phyloP scores from a whole-genome alignment of 2,113 vertebrate genomes.

The Rostratula benghalensis region DNA sequence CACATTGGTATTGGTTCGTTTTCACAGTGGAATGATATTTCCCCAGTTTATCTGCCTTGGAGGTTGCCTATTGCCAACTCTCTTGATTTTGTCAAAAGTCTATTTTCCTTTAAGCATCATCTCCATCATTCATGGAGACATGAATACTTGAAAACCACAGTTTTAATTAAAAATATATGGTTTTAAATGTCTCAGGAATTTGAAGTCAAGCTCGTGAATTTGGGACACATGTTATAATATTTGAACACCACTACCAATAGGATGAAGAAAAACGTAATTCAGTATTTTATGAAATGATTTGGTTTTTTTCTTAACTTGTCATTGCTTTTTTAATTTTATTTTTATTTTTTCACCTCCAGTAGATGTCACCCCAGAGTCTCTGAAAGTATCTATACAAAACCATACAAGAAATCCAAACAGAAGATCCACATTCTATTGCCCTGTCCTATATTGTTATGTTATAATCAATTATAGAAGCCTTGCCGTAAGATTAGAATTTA shows the following conservation, averaged over 20 bases:
- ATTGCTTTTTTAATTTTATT: not conserved
- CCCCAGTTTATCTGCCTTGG: not conserved
- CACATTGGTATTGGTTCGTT: not conserved
- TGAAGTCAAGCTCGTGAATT: not conserved
- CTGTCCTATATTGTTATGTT: not conserved
- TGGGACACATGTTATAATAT: not conserved
- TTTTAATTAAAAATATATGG: not conserved
- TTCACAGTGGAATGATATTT: not conserved
- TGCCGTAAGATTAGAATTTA: not conserved
- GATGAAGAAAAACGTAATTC: not conserved
- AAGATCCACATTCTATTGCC: not conserved
- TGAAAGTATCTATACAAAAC: not conserved
- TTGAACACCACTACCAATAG: not conserved
- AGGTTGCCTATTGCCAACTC: not conserved
- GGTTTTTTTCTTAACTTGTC: not conserved
- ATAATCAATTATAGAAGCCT: not conserved
- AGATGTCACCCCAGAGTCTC: constrained; percentile 70
- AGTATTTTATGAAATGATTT: not conserved
- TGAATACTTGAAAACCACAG: not conserved
- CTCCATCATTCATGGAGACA: not conserved
- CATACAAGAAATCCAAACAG: not conserved
- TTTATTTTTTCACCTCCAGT: constrained; percentile 27
- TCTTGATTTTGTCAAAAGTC: not conserved
- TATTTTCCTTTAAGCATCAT: not conserved
- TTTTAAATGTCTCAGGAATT: not conserved